Conservation (phyloP, 2,888 invertebrate species). For the Papilio gigon region DNA sequence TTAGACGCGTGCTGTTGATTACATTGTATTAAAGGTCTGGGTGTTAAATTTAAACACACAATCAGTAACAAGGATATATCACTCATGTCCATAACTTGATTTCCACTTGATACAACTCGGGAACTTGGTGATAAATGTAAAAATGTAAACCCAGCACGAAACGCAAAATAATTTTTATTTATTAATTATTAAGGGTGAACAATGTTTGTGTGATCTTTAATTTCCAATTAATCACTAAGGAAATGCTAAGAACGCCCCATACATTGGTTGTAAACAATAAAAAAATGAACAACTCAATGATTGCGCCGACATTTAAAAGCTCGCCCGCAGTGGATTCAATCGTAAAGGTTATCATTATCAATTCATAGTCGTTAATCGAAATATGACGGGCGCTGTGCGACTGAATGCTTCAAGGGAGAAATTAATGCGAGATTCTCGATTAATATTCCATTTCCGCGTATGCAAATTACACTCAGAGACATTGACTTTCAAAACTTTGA, state of each 20-base stretch:
- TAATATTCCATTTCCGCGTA: slow-evolving; percentile 39
- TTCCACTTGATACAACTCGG: too few species aligned
- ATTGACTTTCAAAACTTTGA: slow-evolving; percentile 18
- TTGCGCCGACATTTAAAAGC: slow-evolving; percentile 25
- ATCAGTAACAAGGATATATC: background rate
- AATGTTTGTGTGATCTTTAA: background rate
- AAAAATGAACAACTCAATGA: slow-evolving; percentile 34
- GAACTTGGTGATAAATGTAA: too few species aligned
- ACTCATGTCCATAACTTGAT: too few species aligned
- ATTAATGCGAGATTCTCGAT: slow-evolving; percentile 39
- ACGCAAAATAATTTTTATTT: background rate
- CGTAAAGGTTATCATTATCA: slow-evolving; percentile 38
- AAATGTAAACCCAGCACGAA: too few species aligned
- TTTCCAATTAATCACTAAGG: slow-evolving; percentile 9
- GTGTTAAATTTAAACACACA: background rate
- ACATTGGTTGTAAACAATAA: slow-evolving; percentile 10
- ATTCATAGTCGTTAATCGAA: slow-evolving; percentile 38
- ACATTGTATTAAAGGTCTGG: background rate
- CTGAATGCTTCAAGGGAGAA: slow-evolving; percentile 32
- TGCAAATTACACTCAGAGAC: slow-evolving; percentile 24
- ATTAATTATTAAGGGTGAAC: background rate
- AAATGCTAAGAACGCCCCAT: slow-evolving; percentile 16
- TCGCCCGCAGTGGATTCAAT: slow-evolving; percentile 29
- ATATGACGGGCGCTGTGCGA: slow-evolving; percentile 31
- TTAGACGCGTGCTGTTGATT: slow-evolving; percentile 17